Evolutionary conservation across 2,113 vertebrate genomes (phyloP).

Genomic region (Vulpes ferrilata): DNA sequence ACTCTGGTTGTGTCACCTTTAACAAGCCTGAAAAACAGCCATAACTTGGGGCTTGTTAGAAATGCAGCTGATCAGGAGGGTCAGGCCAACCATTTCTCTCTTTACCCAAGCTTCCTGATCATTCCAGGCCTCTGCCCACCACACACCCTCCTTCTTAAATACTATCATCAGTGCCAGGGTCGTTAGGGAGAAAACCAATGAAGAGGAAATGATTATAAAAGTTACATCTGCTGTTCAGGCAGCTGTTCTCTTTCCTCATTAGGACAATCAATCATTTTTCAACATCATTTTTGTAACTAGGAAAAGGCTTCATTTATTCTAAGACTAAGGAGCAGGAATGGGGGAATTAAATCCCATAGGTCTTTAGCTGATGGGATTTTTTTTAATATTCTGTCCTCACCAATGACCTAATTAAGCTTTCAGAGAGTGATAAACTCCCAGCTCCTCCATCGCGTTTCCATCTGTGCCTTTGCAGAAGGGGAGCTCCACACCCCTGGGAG

Average conservation of each 20-base stretch:
- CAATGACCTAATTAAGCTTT: constrained; percentile 81
- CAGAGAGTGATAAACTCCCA: constrained; percentile 66
- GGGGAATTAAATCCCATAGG: constrained; percentile 78
- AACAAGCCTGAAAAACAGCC: not conserved
- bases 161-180: constrained; percentile 76
- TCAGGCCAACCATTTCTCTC: constrained; percentile 17
- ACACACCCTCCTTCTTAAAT: constrained; percentile 75
- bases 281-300: constrained; percentile 80
- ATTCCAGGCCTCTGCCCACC: constrained; percentile 67
- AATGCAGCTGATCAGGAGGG: not conserved
- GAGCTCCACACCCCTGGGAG: not conserved
- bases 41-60: not conserved
- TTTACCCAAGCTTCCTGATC: constrained; percentile 60
- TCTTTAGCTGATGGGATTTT: constrained; percentile 73
- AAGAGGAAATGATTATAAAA: constrained; percentile 83
- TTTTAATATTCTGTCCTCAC: constrained; percentile 74
- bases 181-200: constrained; percentile 79
- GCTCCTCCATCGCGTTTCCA: constrained; percentile 51
- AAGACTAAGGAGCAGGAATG: constrained; percentile 71
- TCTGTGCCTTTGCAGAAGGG: constrained; percentile 11
- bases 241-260: constrained; percentile 82
- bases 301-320: constrained; percentile 80
- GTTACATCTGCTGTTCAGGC: constrained; percentile 81
- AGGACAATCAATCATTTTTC: constrained; percentile 83
- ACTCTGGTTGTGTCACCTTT: not conserved